Base-by-base conservation (phyloP, 2,888 invertebrate genomes). In the Cosmia pyralina region DNA sequence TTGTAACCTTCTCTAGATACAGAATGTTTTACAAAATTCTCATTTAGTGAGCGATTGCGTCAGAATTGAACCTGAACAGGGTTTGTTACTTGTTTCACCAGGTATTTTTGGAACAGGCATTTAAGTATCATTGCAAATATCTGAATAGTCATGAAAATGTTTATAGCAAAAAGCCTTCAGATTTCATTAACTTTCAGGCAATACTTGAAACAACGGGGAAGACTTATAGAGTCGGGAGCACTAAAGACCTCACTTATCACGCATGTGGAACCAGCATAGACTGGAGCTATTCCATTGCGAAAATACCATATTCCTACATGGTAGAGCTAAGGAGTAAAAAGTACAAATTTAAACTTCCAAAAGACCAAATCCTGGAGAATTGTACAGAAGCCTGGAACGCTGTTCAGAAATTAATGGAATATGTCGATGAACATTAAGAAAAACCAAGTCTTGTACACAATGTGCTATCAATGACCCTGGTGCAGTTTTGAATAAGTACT, bases 261-360 rank as follows among this genome's bases (percentile, higher is more conserved):
- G 96, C 96, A 0, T 95, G 95, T 57, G 96, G 96, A 0, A 96
- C 96, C 58, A 95, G 95, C 60, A 95, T 89, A 4, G 96, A 96
- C 73, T 96, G 96, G 96, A 95, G 95, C 66, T 96, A 96, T 70
- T 92, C 90, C 0, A 90, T 93, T 41, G 96, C 96, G 0, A 94
- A 94, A 62, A 95, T 96, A 75, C 96, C 95, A 0, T 96, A 91
- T 86, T 95, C 94, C 0, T 96, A 92, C 79, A 95, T 96, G 95
- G 87, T 96, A 19, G 96, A 96, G 74, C 87, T 96, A 10, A 90
- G 95, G 50, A 93, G 95, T 77, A 93, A 75, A 75, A 94, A 91
- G 75, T 72, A 94, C 80, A 93, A 87, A 78, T 96, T 96, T 87
- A 91, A 81, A 65, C 82, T 96, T 11, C 96, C 95, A 3, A 93